phyloP scores from a whole-genome alignment of 2,797 vertebrate species.

The Enteromius mattozi region DNA sequence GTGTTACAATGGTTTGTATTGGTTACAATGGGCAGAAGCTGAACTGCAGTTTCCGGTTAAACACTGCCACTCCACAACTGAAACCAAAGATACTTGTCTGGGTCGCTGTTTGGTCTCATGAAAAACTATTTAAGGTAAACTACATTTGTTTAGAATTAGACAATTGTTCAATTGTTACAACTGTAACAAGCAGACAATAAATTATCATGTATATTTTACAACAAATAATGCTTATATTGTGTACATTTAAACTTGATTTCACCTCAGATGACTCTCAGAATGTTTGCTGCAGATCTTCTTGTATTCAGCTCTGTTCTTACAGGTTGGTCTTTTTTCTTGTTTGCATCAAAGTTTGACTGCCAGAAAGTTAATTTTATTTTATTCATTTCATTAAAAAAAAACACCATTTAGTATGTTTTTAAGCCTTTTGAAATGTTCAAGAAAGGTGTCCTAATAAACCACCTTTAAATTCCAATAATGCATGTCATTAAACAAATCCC shows the following conservation, averaged over 20 bases:
- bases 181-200: neutral
- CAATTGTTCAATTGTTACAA: neutral
- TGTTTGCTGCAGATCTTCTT: neutral
- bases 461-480: too few species aligned
- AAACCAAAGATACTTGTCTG: neutral
- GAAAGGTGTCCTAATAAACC: too few species aligned
- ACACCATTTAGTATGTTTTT: too few species aligned
- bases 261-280: neutral
- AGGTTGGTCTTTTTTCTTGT: neutral
- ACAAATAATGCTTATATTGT: neutral
- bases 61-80: neutral
- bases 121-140: neutral
- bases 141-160: neutral
- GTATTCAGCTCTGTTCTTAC: neutral
- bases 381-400: neutral
- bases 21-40: neutral
- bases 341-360: neutral
- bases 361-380: neutral
- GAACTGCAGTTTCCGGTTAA: neutral
- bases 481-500: too few species aligned
- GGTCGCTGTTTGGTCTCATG: neutral
- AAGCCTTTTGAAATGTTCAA: too few species aligned
- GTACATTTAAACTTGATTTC: conserved; percentile 1
- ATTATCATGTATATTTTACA: neutral
- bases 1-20: neutral